Evolutionary conservation across 2,113 vertebrate genomes (phyloP).

Genomic region (Butorides virescens): DNA sequence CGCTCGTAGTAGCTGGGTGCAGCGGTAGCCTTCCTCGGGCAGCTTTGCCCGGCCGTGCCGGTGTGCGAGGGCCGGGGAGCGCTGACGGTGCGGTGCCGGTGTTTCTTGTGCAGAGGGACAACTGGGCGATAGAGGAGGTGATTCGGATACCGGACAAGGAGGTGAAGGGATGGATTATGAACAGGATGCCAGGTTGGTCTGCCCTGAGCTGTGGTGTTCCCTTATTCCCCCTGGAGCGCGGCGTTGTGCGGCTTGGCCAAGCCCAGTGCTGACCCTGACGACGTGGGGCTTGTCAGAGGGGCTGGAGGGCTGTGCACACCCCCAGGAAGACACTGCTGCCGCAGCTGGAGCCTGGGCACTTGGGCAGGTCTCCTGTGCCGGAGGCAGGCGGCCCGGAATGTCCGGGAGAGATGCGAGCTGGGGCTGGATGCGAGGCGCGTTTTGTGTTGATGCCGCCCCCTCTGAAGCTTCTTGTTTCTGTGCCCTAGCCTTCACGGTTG

Average conservation of each 20-base stretch:
- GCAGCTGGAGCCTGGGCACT: not conserved
- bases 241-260: not conserved
- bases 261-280: accelerated
- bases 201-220: not conserved
- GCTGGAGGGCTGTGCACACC: not conserved
- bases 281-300: not conserved
- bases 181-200: not conserved
- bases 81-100: not conserved
- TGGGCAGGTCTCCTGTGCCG: not conserved
- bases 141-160: not conserved
- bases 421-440: accelerated
- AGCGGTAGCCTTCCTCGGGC: not conserved
- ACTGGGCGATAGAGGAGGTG: constrained; percentile 4
- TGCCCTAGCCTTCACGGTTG: constrained; percentile 82
- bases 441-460: not conserved
- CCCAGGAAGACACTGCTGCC: not conserved
- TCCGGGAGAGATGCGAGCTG: not conserved
- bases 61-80: not conserved
- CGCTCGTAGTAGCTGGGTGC: not conserved
- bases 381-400: no score
- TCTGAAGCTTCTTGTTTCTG: not conserved
- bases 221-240: not conserved
- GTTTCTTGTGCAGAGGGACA: not conserved
- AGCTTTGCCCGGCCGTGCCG: not conserved
- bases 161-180: not conserved